A percentile compares a stretch with the other conserved stretches of the same genome.
Conservation (phyloP, 2,888 invertebrate genomes). For the Drosophila anomalata region DNA sequence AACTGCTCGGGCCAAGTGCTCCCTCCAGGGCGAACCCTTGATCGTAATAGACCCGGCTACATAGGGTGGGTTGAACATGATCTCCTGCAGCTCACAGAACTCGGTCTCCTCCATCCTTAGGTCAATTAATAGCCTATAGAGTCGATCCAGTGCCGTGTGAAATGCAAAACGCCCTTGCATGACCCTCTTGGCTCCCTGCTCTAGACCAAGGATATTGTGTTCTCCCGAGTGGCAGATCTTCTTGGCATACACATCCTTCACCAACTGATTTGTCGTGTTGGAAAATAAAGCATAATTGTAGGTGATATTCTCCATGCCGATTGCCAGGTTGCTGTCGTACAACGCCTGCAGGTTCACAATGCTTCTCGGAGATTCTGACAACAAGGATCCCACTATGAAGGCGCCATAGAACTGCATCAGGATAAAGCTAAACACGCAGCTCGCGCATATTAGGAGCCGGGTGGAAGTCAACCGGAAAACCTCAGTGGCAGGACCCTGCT, state of each 20-base stretch:
- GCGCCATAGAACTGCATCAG: constrained; percentile 82
- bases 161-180: constrained; percentile 79
- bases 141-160: constrained; percentile 74
- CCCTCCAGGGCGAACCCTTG: constrained; percentile 73
- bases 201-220: constrained; percentile 69
- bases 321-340: constrained; percentile 74
- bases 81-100: constrained; percentile 81
- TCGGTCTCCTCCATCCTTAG: constrained; percentile 61
- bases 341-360: constrained; percentile 74
- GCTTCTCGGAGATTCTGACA: constrained; percentile 75
- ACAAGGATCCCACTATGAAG: constrained; percentile 81
- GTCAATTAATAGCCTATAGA: constrained; percentile 68
- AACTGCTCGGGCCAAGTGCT: constrained; percentile 70
- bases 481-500: constrained; percentile 78
- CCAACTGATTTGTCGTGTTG: constrained; percentile 67
- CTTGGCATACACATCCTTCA: constrained; percentile 65
- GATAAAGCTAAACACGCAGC: constrained; percentile 78
- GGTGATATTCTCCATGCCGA: constrained; percentile 81
- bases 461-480: constrained; percentile 75
- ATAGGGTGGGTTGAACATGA: constrained; percentile 69
- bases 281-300: constrained; percentile 78
- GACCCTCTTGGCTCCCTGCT: constrained; percentile 71
- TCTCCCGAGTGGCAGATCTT: constrained; percentile 69
- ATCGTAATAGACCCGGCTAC: constrained; percentile 41
- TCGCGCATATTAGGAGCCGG: constrained; percentile 71